phyloP scores from a whole-genome alignment of 2,888 invertebrate genomes.

The Anorthoa munda region DNA sequence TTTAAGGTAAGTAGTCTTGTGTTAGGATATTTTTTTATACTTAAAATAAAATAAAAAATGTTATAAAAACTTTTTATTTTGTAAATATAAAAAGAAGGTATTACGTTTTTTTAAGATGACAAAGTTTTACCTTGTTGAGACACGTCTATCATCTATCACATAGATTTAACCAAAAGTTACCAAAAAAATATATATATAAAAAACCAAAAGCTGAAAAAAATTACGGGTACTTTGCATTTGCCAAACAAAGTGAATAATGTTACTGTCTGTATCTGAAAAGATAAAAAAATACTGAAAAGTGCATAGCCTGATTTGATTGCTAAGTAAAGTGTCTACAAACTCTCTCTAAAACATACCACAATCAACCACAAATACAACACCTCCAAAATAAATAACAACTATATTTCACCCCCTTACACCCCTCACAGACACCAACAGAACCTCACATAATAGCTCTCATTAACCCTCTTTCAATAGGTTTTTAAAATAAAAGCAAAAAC shows the following conservation, averaged over 20 bases:
- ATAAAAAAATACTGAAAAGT: too few species aligned
- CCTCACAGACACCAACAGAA: constrained; percentile 38
- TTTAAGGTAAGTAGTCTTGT: neutral
- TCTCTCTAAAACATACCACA: constrained; percentile 9
- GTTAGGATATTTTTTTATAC: neutral
- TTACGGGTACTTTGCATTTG: too few species aligned
- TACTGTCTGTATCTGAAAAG: too few species aligned
- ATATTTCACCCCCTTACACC: constrained; percentile 23
- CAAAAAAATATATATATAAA: too few species aligned
- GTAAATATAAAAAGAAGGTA: too few species aligned
- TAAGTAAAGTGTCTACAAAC: neutral
- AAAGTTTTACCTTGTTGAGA: too few species aligned
- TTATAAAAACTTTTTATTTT: too few species aligned
- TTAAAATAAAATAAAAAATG: neutral
- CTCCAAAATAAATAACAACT: constrained; percentile 19
- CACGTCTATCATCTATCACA: too few species aligned
- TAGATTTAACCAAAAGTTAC: too few species aligned
- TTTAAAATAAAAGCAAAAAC: constrained; percentile 52
- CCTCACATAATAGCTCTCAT: constrained; percentile 50
- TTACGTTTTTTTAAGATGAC: too few species aligned
- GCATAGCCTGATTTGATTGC: neutral
- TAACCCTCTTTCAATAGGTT: constrained; percentile 56
- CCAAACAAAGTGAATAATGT: too few species aligned
- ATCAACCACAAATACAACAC: constrained; percentile 4
- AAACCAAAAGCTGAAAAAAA: too few species aligned